Percentiles rank a stretch among this genome's conserved stretches.
Evolutionary conservation across 2,797 vertebrate species (phyloP).

Genomic region (Odontamblyopus lacepedii): DNA sequence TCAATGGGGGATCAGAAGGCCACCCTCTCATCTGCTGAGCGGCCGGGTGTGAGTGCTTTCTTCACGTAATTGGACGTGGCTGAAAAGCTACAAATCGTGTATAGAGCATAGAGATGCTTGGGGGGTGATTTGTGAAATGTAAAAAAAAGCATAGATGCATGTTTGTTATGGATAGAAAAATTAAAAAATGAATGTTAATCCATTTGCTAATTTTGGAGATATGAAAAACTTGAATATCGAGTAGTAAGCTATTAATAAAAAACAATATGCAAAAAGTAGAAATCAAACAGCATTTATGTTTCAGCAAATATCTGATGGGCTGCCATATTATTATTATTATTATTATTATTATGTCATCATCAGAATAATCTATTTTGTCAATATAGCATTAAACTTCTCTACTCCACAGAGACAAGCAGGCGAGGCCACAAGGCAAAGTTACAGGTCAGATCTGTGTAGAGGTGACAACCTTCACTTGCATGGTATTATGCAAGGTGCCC

Average conservation of each 20-base stretch:
- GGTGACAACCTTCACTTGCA: no score
- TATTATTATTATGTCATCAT: no score
- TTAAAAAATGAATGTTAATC: neutral
- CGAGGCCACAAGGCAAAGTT: neutral
- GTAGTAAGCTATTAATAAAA: no score
- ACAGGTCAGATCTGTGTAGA: neutral
- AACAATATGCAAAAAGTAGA: no score
- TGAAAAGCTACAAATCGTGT: conserved; percentile 30
- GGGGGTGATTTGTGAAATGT: neutral
- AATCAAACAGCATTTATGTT: no score
- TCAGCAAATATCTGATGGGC: no score
- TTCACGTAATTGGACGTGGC: conserved; percentile 37
- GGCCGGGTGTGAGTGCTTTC: conserved; percentile 21
- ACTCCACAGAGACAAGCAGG: neutral
- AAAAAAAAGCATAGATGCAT: conserved; percentile 3
- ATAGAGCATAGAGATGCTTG: conserved; percentile 22
- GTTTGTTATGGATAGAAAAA: neutral
- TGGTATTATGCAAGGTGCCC: no score
- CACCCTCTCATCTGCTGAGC: conserved; percentile 47
- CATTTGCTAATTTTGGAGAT: neutral
- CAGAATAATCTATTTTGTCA: neutral
- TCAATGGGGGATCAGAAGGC: conserved; percentile 59
- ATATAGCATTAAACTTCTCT: neutral
- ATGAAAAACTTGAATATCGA: neutral
- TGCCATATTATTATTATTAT: no score